Evolutionary conservation across 2,888 invertebrate species (phyloP).

Genomic region (Eucera pruinosa): DNA sequence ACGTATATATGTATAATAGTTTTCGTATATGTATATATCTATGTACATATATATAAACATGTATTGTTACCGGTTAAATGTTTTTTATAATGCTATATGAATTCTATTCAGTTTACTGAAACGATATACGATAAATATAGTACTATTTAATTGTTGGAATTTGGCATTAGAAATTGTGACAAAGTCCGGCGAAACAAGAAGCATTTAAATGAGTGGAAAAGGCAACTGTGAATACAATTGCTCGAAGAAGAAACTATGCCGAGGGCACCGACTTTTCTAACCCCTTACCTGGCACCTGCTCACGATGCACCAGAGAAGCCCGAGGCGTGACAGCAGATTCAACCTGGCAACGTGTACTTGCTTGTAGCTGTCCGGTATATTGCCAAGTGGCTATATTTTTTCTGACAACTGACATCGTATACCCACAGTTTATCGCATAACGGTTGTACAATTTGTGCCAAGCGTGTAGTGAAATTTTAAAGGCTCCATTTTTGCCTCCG

Average conservation of each 20-base stretch:
- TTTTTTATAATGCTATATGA: too few species aligned
- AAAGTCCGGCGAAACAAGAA: background rate
- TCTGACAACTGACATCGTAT: slow-evolving; percentile 48
- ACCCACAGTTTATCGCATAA: slow-evolving; percentile 28
- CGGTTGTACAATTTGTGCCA: slow-evolving; percentile 25
- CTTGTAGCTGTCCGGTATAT: slow-evolving; percentile 61
- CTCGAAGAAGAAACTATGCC: slow-evolving; percentile 49
- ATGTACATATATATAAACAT: too few species aligned
- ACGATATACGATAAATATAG: too few species aligned
- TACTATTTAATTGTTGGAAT: background rate
- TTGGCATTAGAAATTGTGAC: background rate
- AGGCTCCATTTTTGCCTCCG: slow-evolving; percentile 18
- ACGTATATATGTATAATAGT: too few species aligned
- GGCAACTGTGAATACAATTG: slow-evolving; percentile 12
- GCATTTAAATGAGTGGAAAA: background rate
- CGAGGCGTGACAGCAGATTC: slow-evolving; percentile 77
- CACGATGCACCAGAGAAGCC: slow-evolving; percentile 71
- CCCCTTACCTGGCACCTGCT: slow-evolving; percentile 74
- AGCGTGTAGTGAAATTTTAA: slow-evolving; percentile 19
- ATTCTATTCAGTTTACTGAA: too few species aligned
- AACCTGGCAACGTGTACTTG: slow-evolving; percentile 74
- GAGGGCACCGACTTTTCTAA: slow-evolving; percentile 63
- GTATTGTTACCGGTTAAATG: too few species aligned
- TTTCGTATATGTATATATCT: too few species aligned
- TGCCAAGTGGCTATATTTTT: slow-evolving; percentile 48